A percentile compares a stretch with the other conserved stretches of the same genome.
These are phyloP conservation scores for Aphaenogaster ashmeadi DNA, from an alignment of 1,140 invertebrate genomes.

Conservation along the genomic window DNA sequence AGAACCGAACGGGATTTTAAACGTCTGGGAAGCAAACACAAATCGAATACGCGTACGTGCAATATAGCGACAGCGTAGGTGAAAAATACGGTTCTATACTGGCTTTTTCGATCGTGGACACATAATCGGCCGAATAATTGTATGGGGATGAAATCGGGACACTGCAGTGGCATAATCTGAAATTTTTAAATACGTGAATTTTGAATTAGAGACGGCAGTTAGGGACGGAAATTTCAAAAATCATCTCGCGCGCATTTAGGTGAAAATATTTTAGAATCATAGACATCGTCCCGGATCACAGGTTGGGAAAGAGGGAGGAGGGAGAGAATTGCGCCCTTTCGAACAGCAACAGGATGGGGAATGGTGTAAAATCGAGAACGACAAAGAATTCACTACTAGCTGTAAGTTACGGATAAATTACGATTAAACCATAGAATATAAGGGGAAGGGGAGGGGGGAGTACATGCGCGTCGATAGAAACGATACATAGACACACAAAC, in stretches of 20 bases:
- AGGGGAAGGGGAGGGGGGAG: constrained; percentile 31
- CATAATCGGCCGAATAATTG: neutral
- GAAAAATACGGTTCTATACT: neutral
- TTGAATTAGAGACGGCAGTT: neutral
- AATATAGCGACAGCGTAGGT: neutral
- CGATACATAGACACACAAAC: constrained; percentile 58
- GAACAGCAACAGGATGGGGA: constrained; percentile 40
- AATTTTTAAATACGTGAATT: neutral
- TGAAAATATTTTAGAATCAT: constrained; percentile 1
- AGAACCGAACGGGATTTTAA: constrained; percentile 3
- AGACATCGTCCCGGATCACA: neutral
- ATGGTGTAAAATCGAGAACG: constrained; percentile 72
- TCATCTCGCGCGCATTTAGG: neutral
- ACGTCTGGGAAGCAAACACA: neutral
- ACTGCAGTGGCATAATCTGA: neutral
- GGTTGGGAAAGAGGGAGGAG: neutral
- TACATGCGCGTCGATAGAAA: constrained; percentile 69
- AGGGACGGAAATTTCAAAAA: too few relatives aligned
- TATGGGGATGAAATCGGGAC: neutral
- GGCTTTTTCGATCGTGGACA: neutral
- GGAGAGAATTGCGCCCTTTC: constrained; percentile 15
- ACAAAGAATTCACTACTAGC: constrained; percentile 82
- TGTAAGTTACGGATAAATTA: constrained; percentile 80
- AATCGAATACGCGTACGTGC: neutral
- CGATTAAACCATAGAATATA: constrained; percentile 74